Evolutionary conservation across 2,888 invertebrate species (phyloP).

Genomic region (Rotaria sp.): DNA sequence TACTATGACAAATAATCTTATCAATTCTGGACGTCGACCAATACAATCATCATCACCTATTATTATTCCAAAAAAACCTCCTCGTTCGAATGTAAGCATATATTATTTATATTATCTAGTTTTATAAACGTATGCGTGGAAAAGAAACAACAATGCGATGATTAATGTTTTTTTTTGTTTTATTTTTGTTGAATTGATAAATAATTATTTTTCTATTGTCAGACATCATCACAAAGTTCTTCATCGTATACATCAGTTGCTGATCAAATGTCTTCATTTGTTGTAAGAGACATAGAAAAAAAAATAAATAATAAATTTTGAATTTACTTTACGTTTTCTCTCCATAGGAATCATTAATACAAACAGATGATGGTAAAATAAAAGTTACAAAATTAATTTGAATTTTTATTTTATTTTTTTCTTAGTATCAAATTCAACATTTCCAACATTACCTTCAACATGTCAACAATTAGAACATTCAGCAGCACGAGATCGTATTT

Average conservation of each 20-base stretch:
- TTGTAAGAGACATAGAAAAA: too few species aligned
- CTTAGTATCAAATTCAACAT: not conserved
- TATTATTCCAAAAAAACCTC: conserved; percentile 5
- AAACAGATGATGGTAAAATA: not conserved
- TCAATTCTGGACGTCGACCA: not conserved
- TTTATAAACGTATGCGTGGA: not conserved
- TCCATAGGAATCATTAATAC: not conserved
- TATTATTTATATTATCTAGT: not conserved
- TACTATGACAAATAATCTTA: too few species aligned
- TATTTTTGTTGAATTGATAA: not conserved
- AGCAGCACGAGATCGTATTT: conserved; percentile 13
- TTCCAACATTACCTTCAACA: not conserved
- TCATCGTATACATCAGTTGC: not conserved
- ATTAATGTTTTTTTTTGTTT: not conserved
- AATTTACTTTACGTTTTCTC: not conserved
- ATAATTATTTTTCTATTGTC: not conserved
- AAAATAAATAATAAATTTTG: not conserved
- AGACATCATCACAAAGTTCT: conserved; percentile 2
- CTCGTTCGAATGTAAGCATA: not conserved
- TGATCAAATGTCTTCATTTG: not conserved
- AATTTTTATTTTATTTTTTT: not conserved
- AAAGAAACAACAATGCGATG: too few species aligned
- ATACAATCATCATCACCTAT: not conserved
- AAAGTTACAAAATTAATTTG: not conserved
- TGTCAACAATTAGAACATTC: conserved; percentile 19